These are phyloP conservation scores for Coregonus suidteri DNA, from an alignment of 2,797 vertebrate genomes.

Conservation along the genomic window DNA sequence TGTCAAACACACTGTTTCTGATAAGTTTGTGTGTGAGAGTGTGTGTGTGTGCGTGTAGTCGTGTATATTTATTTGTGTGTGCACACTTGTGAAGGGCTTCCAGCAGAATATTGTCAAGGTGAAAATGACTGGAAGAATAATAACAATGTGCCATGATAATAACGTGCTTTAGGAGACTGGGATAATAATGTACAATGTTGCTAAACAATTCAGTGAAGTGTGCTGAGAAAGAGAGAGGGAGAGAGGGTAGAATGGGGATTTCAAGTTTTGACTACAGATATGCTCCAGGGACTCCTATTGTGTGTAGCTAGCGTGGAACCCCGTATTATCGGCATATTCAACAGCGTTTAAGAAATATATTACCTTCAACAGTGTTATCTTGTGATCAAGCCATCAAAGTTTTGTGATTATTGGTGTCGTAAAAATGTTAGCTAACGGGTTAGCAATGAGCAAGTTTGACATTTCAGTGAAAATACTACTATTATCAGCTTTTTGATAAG, in stretches of 20 bases:
- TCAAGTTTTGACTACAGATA: not conserved
- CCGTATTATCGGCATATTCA: too few species aligned
- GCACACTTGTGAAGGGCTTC: not conserved
- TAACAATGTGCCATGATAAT: not conserved
- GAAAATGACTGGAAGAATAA: not conserved
- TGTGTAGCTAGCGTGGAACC: too few species aligned
- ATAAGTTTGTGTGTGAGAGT: constrained; percentile 53
- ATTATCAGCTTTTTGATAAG: too few species aligned
- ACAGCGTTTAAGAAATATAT: too few species aligned
- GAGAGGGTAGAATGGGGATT: not conserved
- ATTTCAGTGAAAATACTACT: too few species aligned
- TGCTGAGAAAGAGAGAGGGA: not conserved
- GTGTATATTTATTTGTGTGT: not conserved
- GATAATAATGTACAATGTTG: not conserved
- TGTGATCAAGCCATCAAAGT: too few species aligned
- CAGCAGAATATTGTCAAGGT: not conserved
- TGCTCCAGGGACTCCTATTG: too few species aligned
- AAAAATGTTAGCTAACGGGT: too few species aligned
- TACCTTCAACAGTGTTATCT: too few species aligned
- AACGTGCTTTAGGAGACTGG: not conserved
- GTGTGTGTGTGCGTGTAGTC: not conserved
- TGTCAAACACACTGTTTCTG: constrained; percentile 63
- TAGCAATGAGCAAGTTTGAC: too few species aligned
- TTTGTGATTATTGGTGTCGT: too few species aligned
- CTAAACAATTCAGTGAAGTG: not conserved